phyloP scores from a whole-genome alignment of 1,140 invertebrate genomes.

The Mercenaria mercenaria region DNA sequence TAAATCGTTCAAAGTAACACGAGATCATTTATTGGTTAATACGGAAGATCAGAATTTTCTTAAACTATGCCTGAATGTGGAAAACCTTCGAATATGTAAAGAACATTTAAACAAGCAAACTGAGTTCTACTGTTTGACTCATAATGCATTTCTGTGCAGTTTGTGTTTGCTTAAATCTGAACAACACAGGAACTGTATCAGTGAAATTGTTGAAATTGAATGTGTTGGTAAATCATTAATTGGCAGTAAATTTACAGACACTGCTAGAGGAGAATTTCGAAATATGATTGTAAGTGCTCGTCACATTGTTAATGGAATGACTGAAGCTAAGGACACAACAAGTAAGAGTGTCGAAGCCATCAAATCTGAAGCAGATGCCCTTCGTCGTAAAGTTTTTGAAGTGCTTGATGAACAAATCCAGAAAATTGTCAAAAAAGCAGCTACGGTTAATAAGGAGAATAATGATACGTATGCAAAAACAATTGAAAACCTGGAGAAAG shows the following conservation, averaged over 20 bases:
- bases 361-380: neutral
- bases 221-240: neutral
- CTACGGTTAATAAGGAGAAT: neutral
- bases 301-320: neutral
- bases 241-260: neutral
- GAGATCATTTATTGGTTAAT: too few species aligned
- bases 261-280: neutral
- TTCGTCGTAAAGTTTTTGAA: neutral
- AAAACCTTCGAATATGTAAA: neutral
- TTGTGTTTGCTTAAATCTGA: neutral
- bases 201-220: neutral
- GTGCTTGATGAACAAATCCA: neutral
- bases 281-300: neutral
- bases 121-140: neutral
- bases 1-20: neutral
- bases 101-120: neutral
- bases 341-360: neutral
- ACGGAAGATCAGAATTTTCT: neutral
- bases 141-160: neutral
- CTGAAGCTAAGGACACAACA: neutral
- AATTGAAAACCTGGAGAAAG: neutral
- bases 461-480: neutral
- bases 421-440: neutral
- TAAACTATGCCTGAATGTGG: neutral
- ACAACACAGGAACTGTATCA: neutral